These are phyloP conservation scores for Coccyzus lansbergi DNA, from an alignment of 2,797 vertebrate genomes.

Conservation along the genomic window DNA sequence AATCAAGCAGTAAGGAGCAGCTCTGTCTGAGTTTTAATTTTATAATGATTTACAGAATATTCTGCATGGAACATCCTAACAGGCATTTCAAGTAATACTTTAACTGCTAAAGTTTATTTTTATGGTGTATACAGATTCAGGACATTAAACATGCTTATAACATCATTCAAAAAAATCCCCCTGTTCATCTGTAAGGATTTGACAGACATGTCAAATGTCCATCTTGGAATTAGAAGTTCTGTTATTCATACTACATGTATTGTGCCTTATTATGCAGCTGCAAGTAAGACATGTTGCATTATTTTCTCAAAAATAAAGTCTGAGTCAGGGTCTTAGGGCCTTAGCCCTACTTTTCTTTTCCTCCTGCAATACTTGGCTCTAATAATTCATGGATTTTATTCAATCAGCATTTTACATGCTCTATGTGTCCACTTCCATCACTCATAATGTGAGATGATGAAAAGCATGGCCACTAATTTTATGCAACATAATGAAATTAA, in stretches of 20 bases:
- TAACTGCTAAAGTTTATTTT: conserved; percentile 16
- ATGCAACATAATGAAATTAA: conserved; percentile 64
- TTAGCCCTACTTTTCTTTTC: neutral
- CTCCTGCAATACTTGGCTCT: neutral
- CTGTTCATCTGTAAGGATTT: neutral
- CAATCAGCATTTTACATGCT: conserved; percentile 39
- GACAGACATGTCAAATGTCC: neutral
- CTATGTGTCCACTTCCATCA: conserved; percentile 3
- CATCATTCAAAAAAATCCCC: conserved; percentile 2
- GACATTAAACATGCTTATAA: conserved; percentile 11
- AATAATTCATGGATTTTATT: conserved; percentile 22
- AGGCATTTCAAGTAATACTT: conserved; percentile 5
- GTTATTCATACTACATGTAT: neutral
- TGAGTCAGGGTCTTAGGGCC: neutral
- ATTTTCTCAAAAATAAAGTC: neutral
- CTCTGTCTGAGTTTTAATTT: neutral
- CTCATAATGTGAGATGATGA: conserved; percentile 25
- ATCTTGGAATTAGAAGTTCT: neutral
- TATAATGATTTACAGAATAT: neutral
- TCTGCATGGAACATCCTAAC: neutral
- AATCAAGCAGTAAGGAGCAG: neutral
- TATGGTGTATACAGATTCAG: neutral
- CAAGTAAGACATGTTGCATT: neutral
- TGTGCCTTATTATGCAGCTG: neutral
- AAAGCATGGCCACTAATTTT: conserved; percentile 50